phyloP scores from a whole-genome alignment of 2,797 vertebrate species.

The Aplochiton taeniatus region DNA sequence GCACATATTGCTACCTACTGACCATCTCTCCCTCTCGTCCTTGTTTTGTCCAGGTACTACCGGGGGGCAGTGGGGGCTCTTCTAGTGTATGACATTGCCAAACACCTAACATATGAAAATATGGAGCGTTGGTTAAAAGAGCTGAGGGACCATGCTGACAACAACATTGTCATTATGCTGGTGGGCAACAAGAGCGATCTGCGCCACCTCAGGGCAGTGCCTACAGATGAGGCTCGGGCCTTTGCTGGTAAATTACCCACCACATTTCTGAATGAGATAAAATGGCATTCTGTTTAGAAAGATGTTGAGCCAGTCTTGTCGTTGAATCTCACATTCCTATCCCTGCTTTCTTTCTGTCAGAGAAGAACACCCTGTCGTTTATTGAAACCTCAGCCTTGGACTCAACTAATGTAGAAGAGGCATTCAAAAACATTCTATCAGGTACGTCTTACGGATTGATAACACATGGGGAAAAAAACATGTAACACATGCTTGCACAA shows the following conservation, averaged over 20 bases:
- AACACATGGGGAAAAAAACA: not conserved
- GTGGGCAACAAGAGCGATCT: conserved; percentile 97
- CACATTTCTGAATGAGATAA: no score
- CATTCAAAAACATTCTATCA: conserved; percentile 97
- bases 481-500: not conserved
- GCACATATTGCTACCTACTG: no score
- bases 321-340: no score
- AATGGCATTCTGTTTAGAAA: not conserved
- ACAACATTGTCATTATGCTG: conserved; percentile 97
- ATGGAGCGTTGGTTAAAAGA: conserved; percentile 97
- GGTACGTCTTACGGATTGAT: conserved; percentile 65
- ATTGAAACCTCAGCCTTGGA: conserved; percentile 97
- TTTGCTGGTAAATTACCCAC: conserved; percentile 82
- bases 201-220: conserved; percentile 91
- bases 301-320: no score
- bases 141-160: conserved; percentile 92
- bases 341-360: conserved; percentile 64
- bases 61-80: conserved; percentile 91
- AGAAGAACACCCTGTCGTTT: conserved; percentile 97
- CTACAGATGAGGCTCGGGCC: conserved; percentile 91
- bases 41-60: conserved; percentile 82
- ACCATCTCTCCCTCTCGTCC: not conserved
- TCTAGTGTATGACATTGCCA: conserved; percentile 94
- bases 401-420: conserved; percentile 97
- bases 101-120: conserved; percentile 94